Percentiles rank a stretch among this genome's conserved stretches.
Conservation (phyloP, 1,140 invertebrate genomes). For the Zaprionus gabonicus region DNA sequence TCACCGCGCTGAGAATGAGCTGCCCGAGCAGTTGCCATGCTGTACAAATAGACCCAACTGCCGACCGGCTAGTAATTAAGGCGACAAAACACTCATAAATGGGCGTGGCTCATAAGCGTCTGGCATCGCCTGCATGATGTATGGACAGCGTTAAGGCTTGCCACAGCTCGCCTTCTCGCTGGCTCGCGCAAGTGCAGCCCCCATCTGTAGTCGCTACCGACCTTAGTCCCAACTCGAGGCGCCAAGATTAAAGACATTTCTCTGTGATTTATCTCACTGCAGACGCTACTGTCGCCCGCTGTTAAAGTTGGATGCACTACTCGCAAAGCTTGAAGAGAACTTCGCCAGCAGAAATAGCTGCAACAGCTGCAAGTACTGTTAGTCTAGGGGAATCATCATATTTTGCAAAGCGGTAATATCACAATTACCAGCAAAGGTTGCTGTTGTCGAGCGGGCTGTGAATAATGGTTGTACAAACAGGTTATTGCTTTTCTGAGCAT, state of each 20-base stretch:
- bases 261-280: conserved; percentile 74
- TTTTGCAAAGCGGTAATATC: not conserved
- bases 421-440: too few species aligned
- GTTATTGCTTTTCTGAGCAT: too few species aligned
- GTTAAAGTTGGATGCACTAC: conserved; percentile 2
- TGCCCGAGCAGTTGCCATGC: conserved; percentile 39
- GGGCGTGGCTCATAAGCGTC: conserved; percentile 61
- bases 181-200: conserved; percentile 32
- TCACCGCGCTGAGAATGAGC: conserved; percentile 21
- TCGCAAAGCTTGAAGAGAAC: not conserved
- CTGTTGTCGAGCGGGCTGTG: too few species aligned
- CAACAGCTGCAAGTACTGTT: conserved; percentile 5
- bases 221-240: conserved; percentile 40
- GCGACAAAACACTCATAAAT: conserved; percentile 71
- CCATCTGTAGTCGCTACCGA: conserved; percentile 18
- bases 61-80: conserved; percentile 69
- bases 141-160: conserved; percentile 62
- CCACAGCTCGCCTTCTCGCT: conserved; percentile 15
- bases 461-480: too few species aligned
- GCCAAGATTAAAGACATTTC: conserved; percentile 80
- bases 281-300: conserved; percentile 64
- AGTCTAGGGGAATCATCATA: not conserved
- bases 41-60: conserved; percentile 69
- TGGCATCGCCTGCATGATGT: conserved; percentile 62
- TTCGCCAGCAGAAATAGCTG: not conserved